These are phyloP conservation scores for Hydrolagus colliei DNA, from an alignment of 2,797 vertebrate genomes.

Conservation along the genomic window DNA sequence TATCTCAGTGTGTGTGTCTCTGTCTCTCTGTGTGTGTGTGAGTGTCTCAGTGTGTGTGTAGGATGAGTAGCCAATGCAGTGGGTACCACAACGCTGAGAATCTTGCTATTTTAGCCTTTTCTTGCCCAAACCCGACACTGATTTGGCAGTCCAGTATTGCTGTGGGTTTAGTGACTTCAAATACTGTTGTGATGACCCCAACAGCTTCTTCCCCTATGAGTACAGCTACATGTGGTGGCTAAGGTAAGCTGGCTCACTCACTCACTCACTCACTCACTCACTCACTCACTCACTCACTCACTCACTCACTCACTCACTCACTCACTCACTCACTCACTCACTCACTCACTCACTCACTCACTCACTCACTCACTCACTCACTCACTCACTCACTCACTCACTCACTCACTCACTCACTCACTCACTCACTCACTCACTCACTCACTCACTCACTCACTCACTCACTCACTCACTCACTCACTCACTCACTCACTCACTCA, in stretches of 20 bases:
- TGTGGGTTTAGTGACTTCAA: constrained; percentile 84
- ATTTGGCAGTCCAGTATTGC: constrained; percentile 67
- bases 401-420: not conserved
- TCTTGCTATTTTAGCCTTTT: constrained; percentile 67
- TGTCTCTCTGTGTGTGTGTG: too few relatives aligned
- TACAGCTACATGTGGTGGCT: constrained; percentile 90
- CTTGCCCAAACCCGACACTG: constrained; percentile 64
- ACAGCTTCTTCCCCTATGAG: constrained; percentile 83
- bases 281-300: not conserved
- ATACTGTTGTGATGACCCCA: constrained; percentile 83
- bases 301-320: not conserved
- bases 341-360: not conserved
- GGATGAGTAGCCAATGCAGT: constrained; percentile 60
- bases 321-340: not conserved
- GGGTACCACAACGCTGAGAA: constrained; percentile 69
- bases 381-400: too few relatives aligned
- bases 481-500: not conserved
- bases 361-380: not conserved
- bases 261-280: too few relatives aligned
- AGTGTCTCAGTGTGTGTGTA: not conserved
- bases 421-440: not conserved
- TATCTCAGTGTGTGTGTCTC: too few relatives aligned
- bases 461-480: not conserved
- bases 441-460: not conserved
- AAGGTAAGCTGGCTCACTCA: constrained; percentile 56